phyloP scores from a whole-genome alignment of 1,140 invertebrate species.

The silkworm (Bombyx mori) region ASM3026992v2 NC_085128.1:11958001-11958500 shows the following conservation, averaged over 20 bases:
- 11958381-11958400: slow-evolving; percentile 36
- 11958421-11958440: slow-evolving; percentile 49
- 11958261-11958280: slow-evolving; percentile 29
- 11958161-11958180: too few species aligned
- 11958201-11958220: slow-evolving; percentile 23
- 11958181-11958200: slow-evolving; percentile 6
- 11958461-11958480: slow-evolving; percentile 49
- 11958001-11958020: too few species aligned
- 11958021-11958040: too few species aligned
- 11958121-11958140: too few species aligned
- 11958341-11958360: slow-evolving; percentile 46
- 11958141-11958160: too few species aligned
- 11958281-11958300: slow-evolving; percentile 26
- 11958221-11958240: slow-evolving; percentile 32
- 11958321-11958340: slow-evolving; percentile 37
- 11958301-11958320: slow-evolving; percentile 22
- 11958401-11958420: slow-evolving; percentile 57
- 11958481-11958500: slow-evolving; percentile 40
- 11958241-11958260: slow-evolving; percentile 45
- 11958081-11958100: too few species aligned
- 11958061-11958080: too few species aligned
- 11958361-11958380: slow-evolving; percentile 33
- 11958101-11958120: too few species aligned
- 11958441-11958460: slow-evolving; percentile 39
- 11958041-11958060: too few species aligned